These are phyloP conservation scores for Papilio machaon DNA, from an alignment of 1,140 invertebrate genomes.

Conservation along the genomic window DNA sequence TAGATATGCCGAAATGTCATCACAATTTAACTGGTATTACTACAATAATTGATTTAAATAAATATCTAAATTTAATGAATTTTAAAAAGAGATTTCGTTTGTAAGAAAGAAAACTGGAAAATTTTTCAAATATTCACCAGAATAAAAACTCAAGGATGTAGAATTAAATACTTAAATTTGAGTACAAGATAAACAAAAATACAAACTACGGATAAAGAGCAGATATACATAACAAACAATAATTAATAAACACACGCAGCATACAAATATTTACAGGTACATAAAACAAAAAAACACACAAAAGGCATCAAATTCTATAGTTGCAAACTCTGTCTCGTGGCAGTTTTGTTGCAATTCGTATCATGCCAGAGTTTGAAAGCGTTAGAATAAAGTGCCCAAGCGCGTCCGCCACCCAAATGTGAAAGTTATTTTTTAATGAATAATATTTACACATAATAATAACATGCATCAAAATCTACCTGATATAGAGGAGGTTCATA, in stretches of 20 bases:
- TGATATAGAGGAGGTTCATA: constrained; percentile 73
- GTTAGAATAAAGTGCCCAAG: constrained; percentile 60
- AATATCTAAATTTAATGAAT: neutral
- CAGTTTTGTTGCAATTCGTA: constrained; percentile 71
- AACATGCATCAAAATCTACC: constrained; percentile 70
- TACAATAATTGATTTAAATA: neutral
- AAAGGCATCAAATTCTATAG: constrained; percentile 58
- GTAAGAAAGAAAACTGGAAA: neutral
- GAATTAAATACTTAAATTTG: neutral
- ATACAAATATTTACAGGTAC: constrained; percentile 19
- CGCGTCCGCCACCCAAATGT: constrained; percentile 65
- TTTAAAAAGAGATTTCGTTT: no score
- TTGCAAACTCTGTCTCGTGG: constrained; percentile 80
- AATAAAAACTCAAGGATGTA: neutral
- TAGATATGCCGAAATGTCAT: neutral
- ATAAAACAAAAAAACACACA: constrained; percentile 45
- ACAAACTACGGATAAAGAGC: constrained; percentile 17
- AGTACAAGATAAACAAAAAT: constrained; percentile 18
- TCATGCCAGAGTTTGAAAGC: constrained; percentile 57
- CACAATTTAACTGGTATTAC: neutral
- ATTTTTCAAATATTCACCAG: neutral
- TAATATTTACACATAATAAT: constrained; percentile 71
- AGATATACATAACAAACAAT: constrained; percentile 47
- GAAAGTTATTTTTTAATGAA: constrained; percentile 56
- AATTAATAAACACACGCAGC: constrained; percentile 52